phyloP scores from a whole-genome alignment of 2,888 invertebrate genomes.

The Drosophila borborema region DNA sequence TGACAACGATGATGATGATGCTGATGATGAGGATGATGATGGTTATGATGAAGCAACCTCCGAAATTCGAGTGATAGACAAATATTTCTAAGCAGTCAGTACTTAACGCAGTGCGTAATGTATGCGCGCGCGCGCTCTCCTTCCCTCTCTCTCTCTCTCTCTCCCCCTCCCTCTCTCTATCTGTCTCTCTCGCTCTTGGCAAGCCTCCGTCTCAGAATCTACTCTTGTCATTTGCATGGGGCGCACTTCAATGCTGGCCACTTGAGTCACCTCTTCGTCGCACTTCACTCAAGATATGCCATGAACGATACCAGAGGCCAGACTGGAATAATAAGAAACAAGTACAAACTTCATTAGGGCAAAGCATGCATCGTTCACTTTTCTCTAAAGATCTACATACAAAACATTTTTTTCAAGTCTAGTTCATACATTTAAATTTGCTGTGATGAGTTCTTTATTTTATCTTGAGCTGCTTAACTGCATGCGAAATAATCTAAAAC shows the following conservation, averaged over 20 bases:
- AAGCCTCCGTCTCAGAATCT: slow-evolving; percentile 39
- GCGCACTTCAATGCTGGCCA: slow-evolving; percentile 41
- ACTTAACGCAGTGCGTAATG: slow-evolving; percentile 48
- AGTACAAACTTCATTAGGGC: slow-evolving; percentile 29
- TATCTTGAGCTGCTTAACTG: background rate
- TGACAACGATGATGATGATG: slow-evolving; percentile 26
- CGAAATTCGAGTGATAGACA: slow-evolving; percentile 56
- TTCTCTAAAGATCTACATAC: slow-evolving; percentile 7
- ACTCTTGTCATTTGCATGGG: slow-evolving; percentile 43
- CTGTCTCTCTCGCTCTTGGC: slow-evolving; percentile 14
- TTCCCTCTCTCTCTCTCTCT: slow-evolving; percentile 2
- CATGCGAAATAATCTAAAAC: background rate
- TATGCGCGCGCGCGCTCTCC: slow-evolving; percentile 25
- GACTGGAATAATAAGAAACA: slow-evolving; percentile 15
- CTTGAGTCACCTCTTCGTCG: slow-evolving; percentile 45
- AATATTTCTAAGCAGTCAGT: slow-evolving; percentile 49
- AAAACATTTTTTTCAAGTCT: slow-evolving; percentile 4
- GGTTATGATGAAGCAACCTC: slow-evolving; percentile 38
- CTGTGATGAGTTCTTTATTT: background rate
- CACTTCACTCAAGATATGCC: slow-evolving; percentile 34
- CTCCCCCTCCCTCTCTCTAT: slow-evolving; percentile 8
- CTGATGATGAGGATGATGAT: slow-evolving; percentile 21
- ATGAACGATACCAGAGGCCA: slow-evolving; percentile 18
- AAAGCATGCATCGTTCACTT: slow-evolving; percentile 12
- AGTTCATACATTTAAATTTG: slow-evolving; percentile 10